Conservation (phyloP, 2,797 vertebrate species). For the Chelon labrosus region DNA sequence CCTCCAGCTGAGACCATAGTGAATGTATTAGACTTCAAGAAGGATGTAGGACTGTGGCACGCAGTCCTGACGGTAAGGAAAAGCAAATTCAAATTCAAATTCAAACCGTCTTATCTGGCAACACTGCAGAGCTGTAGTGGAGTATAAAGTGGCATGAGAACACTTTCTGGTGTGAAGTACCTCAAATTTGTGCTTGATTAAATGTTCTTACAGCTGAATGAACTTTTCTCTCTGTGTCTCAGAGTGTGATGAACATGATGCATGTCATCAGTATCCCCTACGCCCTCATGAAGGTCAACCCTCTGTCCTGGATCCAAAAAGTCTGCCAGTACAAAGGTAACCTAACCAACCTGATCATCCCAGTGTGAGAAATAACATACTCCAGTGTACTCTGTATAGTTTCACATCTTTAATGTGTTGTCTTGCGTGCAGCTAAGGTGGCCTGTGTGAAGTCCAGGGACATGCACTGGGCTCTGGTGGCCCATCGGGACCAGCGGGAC, state of each 20-base stretch:
- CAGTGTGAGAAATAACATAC: too few species aligned
- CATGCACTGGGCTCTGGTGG: conserved; percentile 98
- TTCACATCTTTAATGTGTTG: conserved; percentile 52
- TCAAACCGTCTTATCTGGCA: too few species aligned
- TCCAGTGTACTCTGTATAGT: too few species aligned
- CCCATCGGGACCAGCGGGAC: conserved; percentile 96
- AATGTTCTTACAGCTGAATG: too few species aligned
- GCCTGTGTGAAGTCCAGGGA: conserved; percentile 98
- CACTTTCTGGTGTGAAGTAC: too few species aligned
- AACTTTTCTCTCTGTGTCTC: conserved; percentile 41
- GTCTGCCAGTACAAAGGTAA: conserved; percentile 98
- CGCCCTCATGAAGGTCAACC: conserved; percentile 99
- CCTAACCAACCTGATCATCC: too few species aligned
- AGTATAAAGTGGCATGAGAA: too few species aligned
- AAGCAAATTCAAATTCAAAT: too few species aligned
- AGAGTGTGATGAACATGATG: conserved; percentile 99
- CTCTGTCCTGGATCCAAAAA: conserved; percentile 98
- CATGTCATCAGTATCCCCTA: conserved; percentile 98
- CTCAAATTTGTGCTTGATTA: too few species aligned
- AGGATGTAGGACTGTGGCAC: conserved; percentile 98
- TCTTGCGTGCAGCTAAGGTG: conserved; percentile 90
- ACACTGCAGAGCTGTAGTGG: too few species aligned
- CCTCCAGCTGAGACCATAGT: conserved; percentile 95
- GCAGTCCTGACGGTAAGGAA: conserved; percentile 93
- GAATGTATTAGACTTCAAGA: conserved; percentile 99